Evolutionary conservation across 2,113 vertebrate species (phyloP).

Genomic region (Melanocharis versteri): DNA sequence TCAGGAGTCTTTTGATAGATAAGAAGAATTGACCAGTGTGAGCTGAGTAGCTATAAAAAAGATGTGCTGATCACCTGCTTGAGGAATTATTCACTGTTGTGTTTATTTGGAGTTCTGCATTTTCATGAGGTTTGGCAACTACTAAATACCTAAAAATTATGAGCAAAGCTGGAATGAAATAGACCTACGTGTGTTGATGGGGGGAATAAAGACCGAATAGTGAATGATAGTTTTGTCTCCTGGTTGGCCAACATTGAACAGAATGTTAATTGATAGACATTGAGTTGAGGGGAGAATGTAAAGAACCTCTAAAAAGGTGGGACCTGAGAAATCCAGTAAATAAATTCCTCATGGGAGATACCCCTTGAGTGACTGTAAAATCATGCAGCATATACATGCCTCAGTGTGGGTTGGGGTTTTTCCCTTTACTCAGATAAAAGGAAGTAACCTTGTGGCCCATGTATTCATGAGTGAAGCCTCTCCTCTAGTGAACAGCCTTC

Average conservation of each 20-base stretch:
- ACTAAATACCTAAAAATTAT: not conserved
- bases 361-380: not conserved
- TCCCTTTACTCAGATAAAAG: not conserved
- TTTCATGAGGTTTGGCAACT: not conserved
- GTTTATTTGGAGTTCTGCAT: not conserved
- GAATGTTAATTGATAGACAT: not conserved
- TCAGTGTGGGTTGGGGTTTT: not conserved
- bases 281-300: not conserved
- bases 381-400: not conserved
- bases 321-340: not conserved
- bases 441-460: not conserved
- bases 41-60: not conserved
- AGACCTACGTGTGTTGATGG: not conserved
- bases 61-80: not conserved
- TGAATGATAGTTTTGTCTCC: not conserved
- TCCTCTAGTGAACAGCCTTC: not conserved
- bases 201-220: not conserved
- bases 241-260: rapidly evolving
- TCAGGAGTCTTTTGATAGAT: not conserved
- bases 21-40: not conserved
- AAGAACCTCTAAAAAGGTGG: not conserved
- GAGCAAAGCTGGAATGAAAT: not conserved
- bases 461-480: not conserved
- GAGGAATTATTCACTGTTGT: not conserved
- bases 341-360: not conserved